Base-by-base conservation (phyloP, 2,797 vertebrate species). In the Miichthys miiuy region DNA sequence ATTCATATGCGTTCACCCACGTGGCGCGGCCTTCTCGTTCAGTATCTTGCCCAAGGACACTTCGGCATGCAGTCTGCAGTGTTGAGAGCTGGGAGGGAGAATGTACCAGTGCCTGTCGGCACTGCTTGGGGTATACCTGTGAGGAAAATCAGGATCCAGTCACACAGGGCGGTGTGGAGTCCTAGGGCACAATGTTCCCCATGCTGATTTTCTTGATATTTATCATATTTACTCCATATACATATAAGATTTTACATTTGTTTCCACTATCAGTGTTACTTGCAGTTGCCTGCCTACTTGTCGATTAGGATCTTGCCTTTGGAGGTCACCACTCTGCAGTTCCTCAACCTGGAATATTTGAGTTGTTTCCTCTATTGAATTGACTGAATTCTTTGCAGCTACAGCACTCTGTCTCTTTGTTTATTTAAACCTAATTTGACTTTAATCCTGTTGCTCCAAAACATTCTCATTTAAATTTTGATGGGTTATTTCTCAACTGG, bases 391-490 rank as follows among this genome's bases (percentile, higher is more conserved):
- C 4, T 41, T 65, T 18, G 8, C 23, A 55, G 67, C 48, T n/a
- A 11, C 12, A 34, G 38, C 57, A 50, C 16, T 6, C 12, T n/a
- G 44, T 60, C 18, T 12, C 51, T 69, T n/a, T 68, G 69, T 67
- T 65, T 47, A 47, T 52, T 55, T 46, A 58, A 66, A 62, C 3
- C 42, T 55, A 38, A 30, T 57, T 18, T 16, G 6, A 60, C 51
- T 51, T n/a, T 46, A 69, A 69, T 80, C 16, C 5, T 38, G 17
- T 46, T 60, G 12, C 38, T 65, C 25, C n/a, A 57, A 47, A 74
- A 42, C n/a, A 34, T 38, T 21, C n/a, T 50, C 23, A 58, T 48
- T 62, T 14, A 7, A 20, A 47, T 70, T 61, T 52, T 50, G 17
- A 61, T 67, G 23, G 17, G 21, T 34, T 63, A 58, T 48, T 71